Conservation (phyloP, 2,888 invertebrate genomes). For the Aphodius sticticus region DNA sequence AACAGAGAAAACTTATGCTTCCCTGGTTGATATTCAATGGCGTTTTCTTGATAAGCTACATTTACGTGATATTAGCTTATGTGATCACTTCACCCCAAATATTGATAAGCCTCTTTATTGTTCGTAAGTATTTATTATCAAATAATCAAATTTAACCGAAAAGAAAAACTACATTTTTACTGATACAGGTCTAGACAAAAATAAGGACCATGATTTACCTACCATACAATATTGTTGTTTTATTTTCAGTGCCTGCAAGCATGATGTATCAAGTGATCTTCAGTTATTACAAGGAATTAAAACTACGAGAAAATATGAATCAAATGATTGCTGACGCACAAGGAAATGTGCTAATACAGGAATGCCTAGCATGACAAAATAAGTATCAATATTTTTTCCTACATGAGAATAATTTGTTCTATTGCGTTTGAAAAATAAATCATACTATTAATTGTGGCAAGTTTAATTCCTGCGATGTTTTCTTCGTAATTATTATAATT, state of each 20-base stretch:
- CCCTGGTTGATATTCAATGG: not conserved
- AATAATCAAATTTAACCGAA: not conserved
- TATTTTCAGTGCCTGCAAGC: not conserved
- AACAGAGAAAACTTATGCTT: not conserved
- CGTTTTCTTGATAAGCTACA: not conserved
- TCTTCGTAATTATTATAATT: no score
- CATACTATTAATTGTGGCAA: not conserved
- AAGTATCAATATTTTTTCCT: not conserved
- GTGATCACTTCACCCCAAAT: not conserved
- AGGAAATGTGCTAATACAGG: not conserved
- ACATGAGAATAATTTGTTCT: not conserved
- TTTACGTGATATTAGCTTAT: not conserved
- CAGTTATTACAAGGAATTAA: not conserved
- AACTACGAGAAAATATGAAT: not conserved
- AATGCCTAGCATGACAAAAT: not conserved
- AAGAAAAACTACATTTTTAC: no score
- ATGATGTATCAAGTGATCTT: not conserved
- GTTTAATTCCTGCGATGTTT: not conserved
- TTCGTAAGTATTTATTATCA: not conserved
- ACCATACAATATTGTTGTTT: not conserved
- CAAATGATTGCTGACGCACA: not conserved
- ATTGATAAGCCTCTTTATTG: not conserved
- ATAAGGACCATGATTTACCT: not conserved
- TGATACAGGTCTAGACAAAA: no score
- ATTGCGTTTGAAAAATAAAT: not conserved